Base-by-base conservation (phyloP, 2,888 invertebrate species). In the Osmoderma eremita region DNA sequence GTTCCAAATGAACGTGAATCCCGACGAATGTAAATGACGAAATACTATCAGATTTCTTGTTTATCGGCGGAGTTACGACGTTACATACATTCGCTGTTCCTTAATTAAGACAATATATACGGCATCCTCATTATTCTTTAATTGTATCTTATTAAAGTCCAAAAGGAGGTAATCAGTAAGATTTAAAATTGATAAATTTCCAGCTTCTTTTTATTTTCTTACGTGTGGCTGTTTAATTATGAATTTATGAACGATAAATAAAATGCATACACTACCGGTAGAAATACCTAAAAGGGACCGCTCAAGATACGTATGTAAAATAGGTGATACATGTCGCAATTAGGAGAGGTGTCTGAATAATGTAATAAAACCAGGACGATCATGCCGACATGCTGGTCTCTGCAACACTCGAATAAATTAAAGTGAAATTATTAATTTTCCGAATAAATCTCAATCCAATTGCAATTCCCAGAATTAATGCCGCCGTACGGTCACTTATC, bases 401-500 rank as follows among this genome's bases (percentile, higher is more conserved):
- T 30, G 30, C 30, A 30, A 30, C 30, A 15, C 12, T 24, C 24
- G 50, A 30, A 56, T 56, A 56, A 56, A 24, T 41, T 56, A 56
- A 56, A 20, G 41, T 41, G 5, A 56, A 22, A 56, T 56, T 56
- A 56, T 56, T 56, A 56, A 56, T 56, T 56, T 56, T 22, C 5
- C 6, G 24, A 56, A 41, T 42, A 56, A 41, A 56, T 56, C 56
- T 42, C 56, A 42, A 56, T 56, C 22, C 56, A 42, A 18, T 56
- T 56, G 20, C 24, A 39, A 41, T 56, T 56, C 41, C 18, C n/a
- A 41, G 41, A 56, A 56, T 56, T 30, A 41, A 22, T 22, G 20
- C 20, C 13, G 39, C 8, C 22, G 15, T 56, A 42, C 56, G 39
- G 17, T 51, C 13, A 24, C 24, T 54, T 56, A 56, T 56, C 53